Evolutionary conservation across 2,113 vertebrate species (phyloP).

Genomic region (Colius striatus): DNA sequence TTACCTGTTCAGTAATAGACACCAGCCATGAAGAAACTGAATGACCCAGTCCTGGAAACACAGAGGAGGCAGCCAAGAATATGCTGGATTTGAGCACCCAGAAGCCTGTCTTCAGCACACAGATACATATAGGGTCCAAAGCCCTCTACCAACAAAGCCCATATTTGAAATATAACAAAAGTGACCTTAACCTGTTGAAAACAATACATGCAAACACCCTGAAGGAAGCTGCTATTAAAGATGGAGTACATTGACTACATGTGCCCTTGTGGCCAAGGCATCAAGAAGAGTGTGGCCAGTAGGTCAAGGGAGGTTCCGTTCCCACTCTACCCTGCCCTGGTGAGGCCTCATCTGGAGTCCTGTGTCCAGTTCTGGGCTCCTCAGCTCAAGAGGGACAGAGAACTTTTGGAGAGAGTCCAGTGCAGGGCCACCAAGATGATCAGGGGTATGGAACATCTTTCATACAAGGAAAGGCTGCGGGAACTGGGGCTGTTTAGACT

Average conservation of each 20-base stretch:
- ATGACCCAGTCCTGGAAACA: background rate
- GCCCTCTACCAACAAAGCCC: background rate
- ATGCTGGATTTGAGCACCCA: background rate
- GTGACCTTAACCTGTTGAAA: background rate
- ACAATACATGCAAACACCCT: background rate
- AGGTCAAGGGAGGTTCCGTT: too few relatives aligned
- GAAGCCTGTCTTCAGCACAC: background rate
- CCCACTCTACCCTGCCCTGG: too few relatives aligned
- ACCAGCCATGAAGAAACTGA: background rate
- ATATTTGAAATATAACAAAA: background rate
- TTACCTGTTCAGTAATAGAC: background rate
- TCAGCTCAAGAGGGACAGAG: too few relatives aligned
- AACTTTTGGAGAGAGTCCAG: too few relatives aligned
- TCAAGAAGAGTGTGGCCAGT: too few relatives aligned
- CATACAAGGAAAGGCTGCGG: too few relatives aligned
- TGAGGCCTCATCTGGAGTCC: too few relatives aligned
- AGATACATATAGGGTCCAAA: background rate
- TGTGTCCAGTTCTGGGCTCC: too few relatives aligned
- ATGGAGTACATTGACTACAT: background rate
- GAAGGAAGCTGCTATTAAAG: background rate
- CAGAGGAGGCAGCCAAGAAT: background rate
- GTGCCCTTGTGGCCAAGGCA: too few relatives aligned
- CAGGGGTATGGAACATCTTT: too few relatives aligned
- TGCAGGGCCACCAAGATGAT: too few relatives aligned
- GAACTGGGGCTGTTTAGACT: too few relatives aligned